Evolutionary conservation across 2,888 invertebrate genomes (phyloP), one percentile per base, ranked within the genome.

Genomic region (Drosophila suboccidentalis): DNA sequence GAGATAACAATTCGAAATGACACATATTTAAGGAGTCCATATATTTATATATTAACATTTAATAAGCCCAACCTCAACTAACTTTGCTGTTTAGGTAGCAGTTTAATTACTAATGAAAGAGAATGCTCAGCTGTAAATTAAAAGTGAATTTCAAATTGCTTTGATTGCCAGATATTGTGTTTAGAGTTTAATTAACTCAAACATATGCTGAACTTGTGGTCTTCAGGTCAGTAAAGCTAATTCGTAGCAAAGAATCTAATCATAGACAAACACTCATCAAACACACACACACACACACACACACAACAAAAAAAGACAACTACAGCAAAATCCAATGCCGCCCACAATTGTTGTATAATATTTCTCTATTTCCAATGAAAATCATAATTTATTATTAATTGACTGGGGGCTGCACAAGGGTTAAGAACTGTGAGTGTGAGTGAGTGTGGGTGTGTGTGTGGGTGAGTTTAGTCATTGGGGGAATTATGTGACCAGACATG

Each of bases 311-410:
- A 1, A 17, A 9, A n/a, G 2, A 51, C 36, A 26, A 17, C 36
- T 39, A 39, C 36, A 51, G 22, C 38, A 17, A 46, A 6, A 44
- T 22, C 19, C 8, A 13, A 47, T 36, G 13, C 32, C 38, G 13
- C 36, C 49, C 32, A 29, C 62, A 71, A 71, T 44, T 55, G 43
- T 57, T 62, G 63, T 65, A 51, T 59, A 68, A 60, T 70, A 57
- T 64, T 59, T 66, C 55, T n/a, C 49, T 53, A 58, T 65, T 83
- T 83, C 86, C 67, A 72, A 67, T 62, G 89, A 83, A 83, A 78
- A 88, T 53, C 83, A 88, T 88, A 88, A 83, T 83, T 88, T 80
- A 83, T 75, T 88, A 83, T 88, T 83, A 83, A 83, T 83, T 83
- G 83, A 66, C 63, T 76, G 53, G 67, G 63, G 38, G 43, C 55